Conservation (phyloP, 2,888 invertebrate genomes). For the Caenorhabditis imperialis region DNA sequence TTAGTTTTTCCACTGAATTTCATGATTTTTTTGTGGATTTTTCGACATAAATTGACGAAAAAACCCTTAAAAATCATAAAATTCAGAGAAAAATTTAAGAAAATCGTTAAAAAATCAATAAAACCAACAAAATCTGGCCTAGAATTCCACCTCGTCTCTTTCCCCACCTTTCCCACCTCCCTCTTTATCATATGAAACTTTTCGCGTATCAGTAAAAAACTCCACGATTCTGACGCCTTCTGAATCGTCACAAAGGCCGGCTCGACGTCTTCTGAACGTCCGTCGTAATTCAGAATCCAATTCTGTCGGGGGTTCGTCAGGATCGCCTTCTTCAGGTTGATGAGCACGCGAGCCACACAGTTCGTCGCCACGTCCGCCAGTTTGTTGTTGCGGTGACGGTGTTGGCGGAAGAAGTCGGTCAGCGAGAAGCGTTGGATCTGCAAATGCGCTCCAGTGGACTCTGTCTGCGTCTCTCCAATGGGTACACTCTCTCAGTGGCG, state of each 20-base stretch:
- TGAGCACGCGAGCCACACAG: slow-evolving; percentile 23
- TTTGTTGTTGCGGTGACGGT: slow-evolving; percentile 4
- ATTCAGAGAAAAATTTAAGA: too few species aligned
- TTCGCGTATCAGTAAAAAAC: slow-evolving; percentile 12
- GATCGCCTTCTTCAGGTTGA: slow-evolving; percentile 8
- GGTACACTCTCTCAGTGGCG: too few species aligned
- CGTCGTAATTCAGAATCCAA: slow-evolving; percentile 27
- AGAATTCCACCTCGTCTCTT: too few species aligned
- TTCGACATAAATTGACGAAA: too few species aligned
- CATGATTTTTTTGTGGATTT: too few species aligned
- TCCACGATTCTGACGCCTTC: background rate
- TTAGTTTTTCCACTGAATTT: too few species aligned
- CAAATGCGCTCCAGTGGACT: too few species aligned
- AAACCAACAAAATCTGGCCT: too few species aligned
- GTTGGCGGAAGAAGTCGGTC: background rate
- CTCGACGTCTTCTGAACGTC: background rate
- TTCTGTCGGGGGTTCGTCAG: slow-evolving; percentile 1
- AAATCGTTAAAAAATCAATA: too few species aligned
- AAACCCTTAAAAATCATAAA: too few species aligned
- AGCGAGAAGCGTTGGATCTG: slow-evolving; percentile 12
- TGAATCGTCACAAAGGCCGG: slow-evolving; percentile 10
- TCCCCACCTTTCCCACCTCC: too few species aligned
- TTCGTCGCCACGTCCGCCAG: slow-evolving; percentile 8
- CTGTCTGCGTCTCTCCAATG: too few species aligned
- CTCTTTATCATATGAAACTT: slow-evolving; percentile 1